Evolutionary conservation across 2,797 vertebrate genomes (phyloP).

Genomic region (Parauchenoglanis ngamensis): DNA sequence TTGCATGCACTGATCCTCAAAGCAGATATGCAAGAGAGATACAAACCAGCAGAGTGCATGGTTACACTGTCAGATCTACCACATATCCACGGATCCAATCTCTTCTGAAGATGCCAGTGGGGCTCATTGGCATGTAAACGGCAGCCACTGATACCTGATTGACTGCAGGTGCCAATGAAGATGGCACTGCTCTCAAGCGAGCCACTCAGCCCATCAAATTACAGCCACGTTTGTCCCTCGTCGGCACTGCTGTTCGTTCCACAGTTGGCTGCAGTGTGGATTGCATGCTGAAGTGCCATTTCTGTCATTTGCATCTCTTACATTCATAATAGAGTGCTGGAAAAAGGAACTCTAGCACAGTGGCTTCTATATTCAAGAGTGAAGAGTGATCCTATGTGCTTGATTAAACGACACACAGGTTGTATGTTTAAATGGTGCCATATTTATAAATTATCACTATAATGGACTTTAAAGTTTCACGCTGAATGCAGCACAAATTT

Average conservation of each 20-base stretch:
- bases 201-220: slow-evolving; percentile 37
- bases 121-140: slow-evolving; percentile 43
- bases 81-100: slow-evolving; percentile 17
- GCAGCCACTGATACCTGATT: slow-evolving; percentile 30
- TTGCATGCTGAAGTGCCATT: slow-evolving; percentile 40
- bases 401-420: background rate
- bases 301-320: slow-evolving; percentile 39
- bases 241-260: slow-evolving; percentile 5
- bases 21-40: background rate
- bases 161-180: slow-evolving; percentile 44
- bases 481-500: background rate
- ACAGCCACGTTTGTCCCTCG: slow-evolving; percentile 14
- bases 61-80: slow-evolving; percentile 28
- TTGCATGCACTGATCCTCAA: background rate
- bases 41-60: background rate
- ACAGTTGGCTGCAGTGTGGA: slow-evolving; percentile 43
- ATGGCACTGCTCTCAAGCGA: slow-evolving; percentile 11
- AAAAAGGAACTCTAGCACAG: background rate
- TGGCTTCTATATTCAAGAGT: slow-evolving; percentile 37
- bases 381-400: background rate
- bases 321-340: slow-evolving; percentile 16
- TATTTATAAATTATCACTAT: background rate
- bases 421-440: background rate
- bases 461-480: background rate
- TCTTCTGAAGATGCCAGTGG: slow-evolving; percentile 23